Percentiles rank a stretch among this genome's conserved stretches.
These are phyloP conservation scores for Orchesella flavescens DNA, from an alignment of 2,888 invertebrate genomes.

Conservation along the genomic window DNA sequence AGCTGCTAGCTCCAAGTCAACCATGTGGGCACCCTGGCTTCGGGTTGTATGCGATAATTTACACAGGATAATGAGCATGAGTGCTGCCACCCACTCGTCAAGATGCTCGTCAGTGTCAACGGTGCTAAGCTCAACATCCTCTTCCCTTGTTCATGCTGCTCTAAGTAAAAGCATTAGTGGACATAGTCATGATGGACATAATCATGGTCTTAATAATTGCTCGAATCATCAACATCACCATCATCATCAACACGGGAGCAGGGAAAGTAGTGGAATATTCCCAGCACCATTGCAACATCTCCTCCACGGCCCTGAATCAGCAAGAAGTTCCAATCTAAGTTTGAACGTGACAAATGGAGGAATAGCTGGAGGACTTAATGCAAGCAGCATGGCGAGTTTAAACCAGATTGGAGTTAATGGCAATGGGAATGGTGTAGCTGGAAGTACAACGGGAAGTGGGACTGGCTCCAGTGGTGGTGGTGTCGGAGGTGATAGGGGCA, in stretches of 20 bases:
- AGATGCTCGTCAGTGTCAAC: slow-evolving; percentile 71
- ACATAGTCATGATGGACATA: slow-evolving; percentile 68
- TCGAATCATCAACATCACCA: not conserved
- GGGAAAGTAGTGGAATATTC: slow-evolving; percentile 53
- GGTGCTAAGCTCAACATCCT: slow-evolving; percentile 70
- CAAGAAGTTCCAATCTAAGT: slow-evolving; percentile 68
- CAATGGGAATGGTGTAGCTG: slow-evolving; percentile 20
- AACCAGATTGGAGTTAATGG: slow-evolving; percentile 65
- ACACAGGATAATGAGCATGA: slow-evolving; percentile 69
- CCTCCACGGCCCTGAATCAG: slow-evolving; percentile 62
- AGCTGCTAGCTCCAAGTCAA: slow-evolving; percentile 49
- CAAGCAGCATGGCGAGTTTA: slow-evolving; percentile 71
- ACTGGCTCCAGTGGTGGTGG: slow-evolving; percentile 36
- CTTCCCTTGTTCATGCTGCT: slow-evolving; percentile 71
- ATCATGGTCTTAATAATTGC: slow-evolving; percentile 58
- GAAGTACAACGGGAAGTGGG: slow-evolving; percentile 42
- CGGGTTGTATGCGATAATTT: slow-evolving; percentile 72
- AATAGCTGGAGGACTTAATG: slow-evolving; percentile 9
- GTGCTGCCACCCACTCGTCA: slow-evolving; percentile 65
- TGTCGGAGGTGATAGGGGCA: slow-evolving; percentile 66
- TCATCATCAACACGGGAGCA: slow-evolving; percentile 24
- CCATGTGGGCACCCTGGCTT: slow-evolving; percentile 72
- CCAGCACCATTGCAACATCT: slow-evolving; percentile 53
- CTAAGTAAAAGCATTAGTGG: slow-evolving; percentile 69
- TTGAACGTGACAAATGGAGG: slow-evolving; percentile 64